A percentile compares a stretch with the other conserved stretches of the same genome.
Evolutionary conservation across 2,113 vertebrate species (phyloP).

Genomic region (Pontoporia blainvillei): DNA sequence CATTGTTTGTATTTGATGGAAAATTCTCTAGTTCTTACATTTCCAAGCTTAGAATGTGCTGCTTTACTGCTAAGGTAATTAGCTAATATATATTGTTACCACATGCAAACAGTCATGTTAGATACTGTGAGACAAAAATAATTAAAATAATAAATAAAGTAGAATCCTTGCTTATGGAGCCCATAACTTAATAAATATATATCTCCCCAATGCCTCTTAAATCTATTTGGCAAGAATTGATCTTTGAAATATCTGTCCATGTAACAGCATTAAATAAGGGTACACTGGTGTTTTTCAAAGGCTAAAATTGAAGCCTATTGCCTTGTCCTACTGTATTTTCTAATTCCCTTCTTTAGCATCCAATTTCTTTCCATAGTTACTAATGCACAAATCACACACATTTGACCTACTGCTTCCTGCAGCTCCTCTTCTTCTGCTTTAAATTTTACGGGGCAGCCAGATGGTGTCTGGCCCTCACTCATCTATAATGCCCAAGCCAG

Average conservation of each 20-base stretch:
- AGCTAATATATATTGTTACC: background rate
- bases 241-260: background rate
- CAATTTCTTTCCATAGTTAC: background rate
- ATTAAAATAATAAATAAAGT: background rate
- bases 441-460: background rate
- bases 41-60: background rate
- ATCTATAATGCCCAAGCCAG: background rate
- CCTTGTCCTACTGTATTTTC: background rate
- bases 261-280: background rate
- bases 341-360: background rate
- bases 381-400: background rate
- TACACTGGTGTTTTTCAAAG: background rate
- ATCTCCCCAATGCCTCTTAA: background rate
- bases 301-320: background rate
- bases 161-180: background rate
- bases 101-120: background rate
- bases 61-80: background rate
- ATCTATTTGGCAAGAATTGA: background rate
- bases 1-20: background rate
- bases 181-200: background rate
- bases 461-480: background rate
- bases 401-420: background rate
- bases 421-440: background rate
- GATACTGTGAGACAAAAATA: background rate
- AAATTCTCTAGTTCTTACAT: background rate